These are phyloP conservation scores for Corvus cornix DNA, from an alignment of 2,113 vertebrate genomes.

Conservation along the genomic window DNA sequence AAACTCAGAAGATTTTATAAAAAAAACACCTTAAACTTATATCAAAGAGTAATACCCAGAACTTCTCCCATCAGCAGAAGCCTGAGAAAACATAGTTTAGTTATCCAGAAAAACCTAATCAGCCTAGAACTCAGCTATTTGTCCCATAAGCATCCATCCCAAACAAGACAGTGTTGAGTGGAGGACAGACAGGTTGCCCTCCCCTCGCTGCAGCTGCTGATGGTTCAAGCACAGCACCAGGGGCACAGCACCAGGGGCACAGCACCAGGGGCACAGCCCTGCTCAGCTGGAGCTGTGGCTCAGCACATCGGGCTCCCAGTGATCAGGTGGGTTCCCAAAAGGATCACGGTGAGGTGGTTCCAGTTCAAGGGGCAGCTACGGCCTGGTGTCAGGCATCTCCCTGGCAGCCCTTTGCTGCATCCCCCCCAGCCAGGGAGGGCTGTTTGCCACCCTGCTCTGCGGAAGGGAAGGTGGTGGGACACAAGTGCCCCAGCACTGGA, in stretches of 20 bases:
- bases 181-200: neutral
- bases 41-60: neutral
- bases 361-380: neutral
- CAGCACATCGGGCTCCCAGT: neutral
- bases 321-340: neutral
- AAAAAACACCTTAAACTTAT: neutral
- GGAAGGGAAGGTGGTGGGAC: neutral
- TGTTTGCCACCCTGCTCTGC: neutral
- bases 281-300: neutral
- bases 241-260: neutral
- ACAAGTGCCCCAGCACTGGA: neutral
- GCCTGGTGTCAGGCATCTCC: neutral
- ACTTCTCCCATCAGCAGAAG: neutral
- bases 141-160: neutral
- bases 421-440: neutral
- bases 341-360: neutral
- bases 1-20: neutral
- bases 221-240: neutral
- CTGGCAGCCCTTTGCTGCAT: neutral
- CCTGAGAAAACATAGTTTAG: neutral
- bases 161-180: neutral
- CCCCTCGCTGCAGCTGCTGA: neutral
- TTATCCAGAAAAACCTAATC: neutral
- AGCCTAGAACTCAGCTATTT: neutral
- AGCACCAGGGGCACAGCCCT: neutral